phyloP scores from a whole-genome alignment of 2,888 invertebrate genomes.

The Nymphalis urticae region DNA sequence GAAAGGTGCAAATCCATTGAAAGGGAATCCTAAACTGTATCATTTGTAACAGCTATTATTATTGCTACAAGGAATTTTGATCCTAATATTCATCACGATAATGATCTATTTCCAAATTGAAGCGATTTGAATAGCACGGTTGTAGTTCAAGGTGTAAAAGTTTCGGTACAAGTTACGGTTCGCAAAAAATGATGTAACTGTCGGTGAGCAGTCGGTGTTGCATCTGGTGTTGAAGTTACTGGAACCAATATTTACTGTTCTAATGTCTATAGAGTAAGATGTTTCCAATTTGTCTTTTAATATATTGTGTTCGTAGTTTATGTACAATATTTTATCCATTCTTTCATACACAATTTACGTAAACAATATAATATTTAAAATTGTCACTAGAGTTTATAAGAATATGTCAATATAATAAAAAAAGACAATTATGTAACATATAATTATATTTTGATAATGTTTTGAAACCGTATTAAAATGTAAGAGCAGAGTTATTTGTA shows the following conservation, averaged over 20 bases:
- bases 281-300: background rate
- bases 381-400: too few species aligned
- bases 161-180: constrained; percentile 21
- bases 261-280: background rate
- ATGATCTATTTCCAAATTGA: constrained; percentile 7
- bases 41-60: constrained; percentile 15
- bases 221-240: constrained; percentile 24
- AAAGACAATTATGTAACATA: too few species aligned
- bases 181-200: constrained; percentile 33
- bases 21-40: constrained; percentile 36
- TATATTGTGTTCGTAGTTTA: background rate
- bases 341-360: too few species aligned
- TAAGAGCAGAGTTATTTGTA: too few species aligned
- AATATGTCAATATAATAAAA: too few species aligned
- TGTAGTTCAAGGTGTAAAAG: constrained; percentile 32
- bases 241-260: background rate
- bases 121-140: background rate
- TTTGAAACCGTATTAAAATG: too few species aligned
- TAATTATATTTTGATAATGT: too few species aligned
- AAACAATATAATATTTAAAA: too few species aligned
- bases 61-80: constrained; percentile 2
- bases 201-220: constrained; percentile 8
- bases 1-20: constrained; percentile 37
- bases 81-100: constrained; percentile 9
- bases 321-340: too few species aligned